phyloP scores from a whole-genome alignment of 1,140 invertebrate genomes.

The Achroia grisella region DNA sequence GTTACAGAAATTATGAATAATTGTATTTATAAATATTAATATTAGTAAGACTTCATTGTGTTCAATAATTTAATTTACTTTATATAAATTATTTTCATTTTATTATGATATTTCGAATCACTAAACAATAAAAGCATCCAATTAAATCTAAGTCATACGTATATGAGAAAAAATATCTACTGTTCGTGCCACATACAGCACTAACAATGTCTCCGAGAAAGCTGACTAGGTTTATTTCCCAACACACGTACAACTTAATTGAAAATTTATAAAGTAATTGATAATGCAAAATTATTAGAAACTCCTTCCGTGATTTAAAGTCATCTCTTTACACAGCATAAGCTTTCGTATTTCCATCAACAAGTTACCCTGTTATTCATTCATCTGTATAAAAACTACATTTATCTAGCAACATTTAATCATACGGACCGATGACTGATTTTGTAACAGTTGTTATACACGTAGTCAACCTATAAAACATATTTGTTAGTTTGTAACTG shows the following conservation, averaged over 20 bases:
- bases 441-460: not conserved
- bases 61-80: too few species aligned
- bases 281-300: not conserved
- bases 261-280: not conserved
- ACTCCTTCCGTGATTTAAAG: too few species aligned
- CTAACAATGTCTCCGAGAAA: not conserved
- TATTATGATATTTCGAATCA: not conserved
- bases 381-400: conserved; percentile 32
- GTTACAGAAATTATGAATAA: too few species aligned
- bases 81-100: too few species aligned
- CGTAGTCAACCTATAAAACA: too few species aligned
- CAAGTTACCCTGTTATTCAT: conserved; percentile 32
- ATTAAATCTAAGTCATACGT: not conserved
- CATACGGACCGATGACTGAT: not conserved
- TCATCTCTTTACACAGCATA: not conserved
- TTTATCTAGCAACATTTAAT: conserved; percentile 20
- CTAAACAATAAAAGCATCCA: not conserved
- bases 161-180: not conserved
- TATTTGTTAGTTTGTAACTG: too few species aligned
- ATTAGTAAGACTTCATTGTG: too few species aligned
- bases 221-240: conserved; percentile 4
- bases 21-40: too few species aligned
- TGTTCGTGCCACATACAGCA: not conserved
- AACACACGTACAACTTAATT: not conserved
- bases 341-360: not conserved